These are phyloP conservation scores for Anastatus disparis DNA, from an alignment of 1,140 invertebrate species.

Conservation along the genomic window DNA sequence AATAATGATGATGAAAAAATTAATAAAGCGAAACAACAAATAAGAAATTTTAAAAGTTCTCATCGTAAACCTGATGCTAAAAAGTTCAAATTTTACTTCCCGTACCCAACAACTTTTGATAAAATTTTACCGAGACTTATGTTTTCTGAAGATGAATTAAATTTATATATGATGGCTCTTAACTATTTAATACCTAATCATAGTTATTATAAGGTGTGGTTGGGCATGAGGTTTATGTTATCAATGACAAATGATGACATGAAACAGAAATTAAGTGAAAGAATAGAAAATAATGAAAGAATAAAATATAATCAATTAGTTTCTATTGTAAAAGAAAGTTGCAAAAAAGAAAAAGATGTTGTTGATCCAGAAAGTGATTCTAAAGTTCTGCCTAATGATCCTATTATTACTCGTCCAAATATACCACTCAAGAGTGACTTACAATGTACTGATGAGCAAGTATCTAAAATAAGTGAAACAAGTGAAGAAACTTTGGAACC, in stretches of 20 bases:
- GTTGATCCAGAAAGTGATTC: background rate
- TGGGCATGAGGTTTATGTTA: constrained; percentile 41
- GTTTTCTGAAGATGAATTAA: constrained; percentile 48
- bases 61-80: constrained; percentile 35
- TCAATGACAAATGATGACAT: constrained; percentile 25
- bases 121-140: constrained; percentile 52
- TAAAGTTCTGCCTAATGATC: background rate
- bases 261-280: constrained; percentile 29
- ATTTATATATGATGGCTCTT: constrained; percentile 50
- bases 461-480: background rate
- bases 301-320: constrained; percentile 25
- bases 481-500: background rate
- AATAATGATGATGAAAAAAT: constrained; percentile 46
- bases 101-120: constrained; percentile 50
- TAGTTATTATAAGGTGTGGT: constrained; percentile 38
- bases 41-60: constrained; percentile 56
- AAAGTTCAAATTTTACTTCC: constrained; percentile 50
- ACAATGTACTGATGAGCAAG: no score
- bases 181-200: constrained; percentile 45
- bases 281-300: constrained; percentile 27
- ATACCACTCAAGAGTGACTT: no score
- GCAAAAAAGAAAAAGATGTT: constrained; percentile 25
- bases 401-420: no score
- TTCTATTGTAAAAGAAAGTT: constrained; percentile 18
- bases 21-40: constrained; percentile 51